Conservation (phyloP, 1,140 invertebrate genomes). For the Paramacrobiotus metropolitanus region DNA sequence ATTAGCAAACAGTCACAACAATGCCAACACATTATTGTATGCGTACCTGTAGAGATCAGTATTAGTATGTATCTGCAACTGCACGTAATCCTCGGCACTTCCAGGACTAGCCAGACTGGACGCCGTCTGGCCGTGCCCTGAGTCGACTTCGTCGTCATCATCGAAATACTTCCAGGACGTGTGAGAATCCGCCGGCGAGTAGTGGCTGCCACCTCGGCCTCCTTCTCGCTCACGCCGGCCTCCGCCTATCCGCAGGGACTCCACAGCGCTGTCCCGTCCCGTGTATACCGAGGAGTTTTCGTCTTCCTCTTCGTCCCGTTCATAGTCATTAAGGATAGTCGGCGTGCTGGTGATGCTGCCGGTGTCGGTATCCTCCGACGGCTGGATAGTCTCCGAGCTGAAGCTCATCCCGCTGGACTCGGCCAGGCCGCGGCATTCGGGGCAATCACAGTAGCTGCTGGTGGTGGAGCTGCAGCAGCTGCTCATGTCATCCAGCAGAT, state of each 20-base stretch:
- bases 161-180: slow-evolving; percentile 4
- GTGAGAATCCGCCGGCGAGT: slow-evolving; percentile 1
- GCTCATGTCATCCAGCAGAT: not conserved
- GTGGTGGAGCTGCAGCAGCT: too few species aligned
- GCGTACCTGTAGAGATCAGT: too few species aligned
- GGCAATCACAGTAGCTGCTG: slow-evolving; percentile 1
- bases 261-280: not conserved
- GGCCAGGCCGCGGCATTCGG: not conserved
- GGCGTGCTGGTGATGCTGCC: not conserved
- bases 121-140: not conserved
- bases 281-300: not conserved
- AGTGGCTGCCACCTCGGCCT: not conserved
- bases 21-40: too few species aligned
- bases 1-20: too few species aligned
- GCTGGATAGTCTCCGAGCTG: not conserved
- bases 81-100: slow-evolving; percentile 3
- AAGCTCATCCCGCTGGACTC: too few species aligned
- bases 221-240: not conserved
- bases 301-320: not conserved
- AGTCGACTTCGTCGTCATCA: slow-evolving; percentile 1
- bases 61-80: too few species aligned
- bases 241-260: not conserved
- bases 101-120: not conserved
- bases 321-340: not conserved
- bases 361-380: not conserved